Percentiles rank a stretch among this genome's conserved stretches.
These are phyloP conservation scores for Meloidogyne chitwoodi DNA, from an alignment of 1,140 invertebrate species.

Conservation along the genomic window DNA sequence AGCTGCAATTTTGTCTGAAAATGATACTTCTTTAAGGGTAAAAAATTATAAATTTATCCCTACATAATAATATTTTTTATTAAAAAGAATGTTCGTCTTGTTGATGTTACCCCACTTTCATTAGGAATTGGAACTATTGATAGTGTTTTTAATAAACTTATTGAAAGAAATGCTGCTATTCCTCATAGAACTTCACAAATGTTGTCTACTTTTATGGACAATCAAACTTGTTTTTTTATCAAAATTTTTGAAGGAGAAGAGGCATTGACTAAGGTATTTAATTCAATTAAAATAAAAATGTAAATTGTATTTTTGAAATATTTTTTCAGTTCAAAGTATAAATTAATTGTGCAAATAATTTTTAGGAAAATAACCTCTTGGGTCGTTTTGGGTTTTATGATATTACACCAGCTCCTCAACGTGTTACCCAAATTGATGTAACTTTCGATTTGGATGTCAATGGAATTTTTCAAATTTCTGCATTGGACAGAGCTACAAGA, in stretches of 20 bases:
- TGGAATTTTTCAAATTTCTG: conserved; percentile 63
- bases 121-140: conserved; percentile 94
- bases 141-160: conserved; percentile 89
- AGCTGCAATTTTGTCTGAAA: conserved; percentile 84
- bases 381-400: conserved; percentile 68
- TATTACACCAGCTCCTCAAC: conserved; percentile 67
- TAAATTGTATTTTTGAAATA: too few species aligned
- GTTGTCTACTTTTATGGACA: conserved; percentile 92
- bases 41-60: conserved; percentile 55
- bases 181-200: conserved; percentile 91
- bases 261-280: conserved; percentile 64
- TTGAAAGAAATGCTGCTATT: conserved; percentile 91
- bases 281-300: too few species aligned
- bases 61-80: conserved; percentile 65
- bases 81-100: conserved; percentile 75
- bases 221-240: conserved; percentile 73
- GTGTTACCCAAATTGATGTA: conserved; percentile 67
- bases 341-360: too few species aligned
- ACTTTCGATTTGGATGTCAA: conserved; percentile 69
- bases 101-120: conserved; percentile 88
- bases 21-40: conserved; percentile 65
- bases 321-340: too few species aligned
- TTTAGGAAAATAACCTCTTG: conserved; percentile 65
- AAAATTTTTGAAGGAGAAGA: conserved; percentile 65
- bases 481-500: conserved; percentile 72